Percentiles rank a stretch among this genome's conserved stretches.
These are phyloP conservation scores for Spodoptera exigua DNA, from an alignment of 2,888 invertebrate species.

Conservation along the genomic window DNA sequence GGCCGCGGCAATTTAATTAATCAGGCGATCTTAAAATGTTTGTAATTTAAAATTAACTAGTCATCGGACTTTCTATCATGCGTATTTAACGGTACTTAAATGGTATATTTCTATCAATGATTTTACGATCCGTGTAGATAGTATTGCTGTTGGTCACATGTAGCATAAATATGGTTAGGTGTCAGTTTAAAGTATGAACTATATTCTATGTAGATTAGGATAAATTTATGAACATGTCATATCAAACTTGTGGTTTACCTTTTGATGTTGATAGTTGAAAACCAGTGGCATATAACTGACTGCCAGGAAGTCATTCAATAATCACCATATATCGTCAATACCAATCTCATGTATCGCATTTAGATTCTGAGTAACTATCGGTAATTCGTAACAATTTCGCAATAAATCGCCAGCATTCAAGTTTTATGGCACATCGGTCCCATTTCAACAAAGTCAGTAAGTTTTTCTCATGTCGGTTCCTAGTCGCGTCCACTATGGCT, in stretches of 20 bases:
- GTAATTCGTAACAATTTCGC: conserved; percentile 81
- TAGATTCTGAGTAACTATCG: conserved; percentile 73
- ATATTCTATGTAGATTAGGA: too few relatives aligned
- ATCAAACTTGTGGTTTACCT: not conserved
- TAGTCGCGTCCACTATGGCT: conserved; percentile 78
- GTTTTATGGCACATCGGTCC: conserved; percentile 75
- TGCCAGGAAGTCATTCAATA: conserved; percentile 9
- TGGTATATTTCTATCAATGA: conserved; percentile 27
- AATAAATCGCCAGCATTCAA: conserved; percentile 77
- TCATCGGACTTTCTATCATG: conserved; percentile 43
- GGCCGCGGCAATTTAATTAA: conserved; percentile 41
- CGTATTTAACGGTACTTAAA: conserved; percentile 43
- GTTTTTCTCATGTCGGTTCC: conserved; percentile 85
- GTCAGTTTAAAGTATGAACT: too few relatives aligned
- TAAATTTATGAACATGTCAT: too few relatives aligned
- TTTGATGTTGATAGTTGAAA: conserved; percentile 1
- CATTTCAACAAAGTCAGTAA: conserved; percentile 83
- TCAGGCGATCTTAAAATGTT: conserved; percentile 26
- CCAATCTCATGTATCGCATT: conserved; percentile 46
- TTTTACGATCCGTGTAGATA: conserved; percentile 10
- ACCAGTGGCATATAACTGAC: too few relatives aligned
- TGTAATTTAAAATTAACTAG: conserved; percentile 43
- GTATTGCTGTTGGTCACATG: too few relatives aligned
- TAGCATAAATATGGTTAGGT: too few relatives aligned
- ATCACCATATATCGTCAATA: conserved; percentile 47